Evolutionary conservation across 2,888 invertebrate genomes (phyloP).

Genomic region (Dyspetes luteomarginatus): DNA sequence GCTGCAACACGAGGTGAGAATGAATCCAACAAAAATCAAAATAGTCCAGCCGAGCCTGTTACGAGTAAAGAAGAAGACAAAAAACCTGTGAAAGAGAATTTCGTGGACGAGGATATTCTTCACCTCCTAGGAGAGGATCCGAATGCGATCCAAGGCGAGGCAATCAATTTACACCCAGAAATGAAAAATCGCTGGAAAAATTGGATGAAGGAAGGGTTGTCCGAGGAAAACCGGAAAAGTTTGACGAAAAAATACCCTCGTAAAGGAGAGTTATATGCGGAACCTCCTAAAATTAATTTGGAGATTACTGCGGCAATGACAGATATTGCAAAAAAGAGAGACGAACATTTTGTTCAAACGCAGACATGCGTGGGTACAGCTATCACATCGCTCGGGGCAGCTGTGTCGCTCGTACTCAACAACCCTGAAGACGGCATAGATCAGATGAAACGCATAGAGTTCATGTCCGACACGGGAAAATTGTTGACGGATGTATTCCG

Average conservation of each 20-base stretch:
- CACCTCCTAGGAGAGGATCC: conserved; percentile 56
- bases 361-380: conserved; percentile 56
- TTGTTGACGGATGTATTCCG: conserved; percentile 41
- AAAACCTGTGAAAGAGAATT: not conserved
- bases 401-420: conserved; percentile 44
- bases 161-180: conserved; percentile 57
- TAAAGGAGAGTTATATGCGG: conserved; percentile 49
- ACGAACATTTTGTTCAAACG: conserved; percentile 54
- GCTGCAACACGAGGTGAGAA: too few species aligned
- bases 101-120: conserved; percentile 26
- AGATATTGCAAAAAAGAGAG: conserved; percentile 47
- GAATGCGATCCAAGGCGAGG: conserved; percentile 5
- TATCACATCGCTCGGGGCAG: conserved; percentile 48
- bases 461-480: conserved; percentile 48
- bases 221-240: conserved; percentile 50
- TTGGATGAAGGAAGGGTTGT: conserved; percentile 73
- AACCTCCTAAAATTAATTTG: conserved; percentile 54
- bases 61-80: not conserved
- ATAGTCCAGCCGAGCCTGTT: not conserved
- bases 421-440: conserved; percentile 46
- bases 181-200: conserved; percentile 70
- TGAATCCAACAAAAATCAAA: too few species aligned
- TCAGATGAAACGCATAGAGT: conserved; percentile 28
- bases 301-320: conserved; percentile 47
- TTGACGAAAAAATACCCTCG: conserved; percentile 49